Percentiles rank a stretch among this genome's conserved stretches.
These are phyloP conservation scores for Cartodere bifasciata DNA, from an alignment of 2,888 invertebrate genomes.

Conservation along the genomic window DNA sequence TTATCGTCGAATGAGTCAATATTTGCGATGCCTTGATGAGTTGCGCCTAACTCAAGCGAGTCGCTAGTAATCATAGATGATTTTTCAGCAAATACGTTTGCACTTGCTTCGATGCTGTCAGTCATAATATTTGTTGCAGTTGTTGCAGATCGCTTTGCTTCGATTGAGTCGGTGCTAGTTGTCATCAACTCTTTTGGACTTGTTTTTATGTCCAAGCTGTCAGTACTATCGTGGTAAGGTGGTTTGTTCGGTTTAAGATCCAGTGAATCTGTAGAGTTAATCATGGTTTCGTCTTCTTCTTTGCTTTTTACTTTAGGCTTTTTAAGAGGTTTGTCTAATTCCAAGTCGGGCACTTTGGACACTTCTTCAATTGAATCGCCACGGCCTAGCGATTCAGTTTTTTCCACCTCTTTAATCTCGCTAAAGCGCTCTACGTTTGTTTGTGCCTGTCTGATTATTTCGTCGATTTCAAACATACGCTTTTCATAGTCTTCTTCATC, in stretches of 20 bases:
- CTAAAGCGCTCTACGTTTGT: conserved; percentile 50
- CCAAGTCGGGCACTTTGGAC: conserved; percentile 40
- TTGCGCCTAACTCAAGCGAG: conserved; percentile 36
- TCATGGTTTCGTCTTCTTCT: conserved; percentile 39
- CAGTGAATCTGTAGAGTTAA: conserved; percentile 50
- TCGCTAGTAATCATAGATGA: conserved; percentile 39
- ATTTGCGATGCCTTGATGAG: conserved; percentile 23
- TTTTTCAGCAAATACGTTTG: no score
- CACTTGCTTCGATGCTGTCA: conserved; percentile 42
- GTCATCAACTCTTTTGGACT: conserved; percentile 41
- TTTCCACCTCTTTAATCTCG: conserved; percentile 43
- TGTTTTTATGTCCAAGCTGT: conserved; percentile 52
- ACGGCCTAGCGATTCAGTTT: conserved; percentile 39
- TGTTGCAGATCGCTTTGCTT: conserved; percentile 30
- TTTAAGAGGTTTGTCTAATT: conserved; percentile 34
- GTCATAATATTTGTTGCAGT: conserved; percentile 35
- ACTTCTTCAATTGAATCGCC: conserved; percentile 42
- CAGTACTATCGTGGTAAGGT: conserved; percentile 47
- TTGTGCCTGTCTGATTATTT: conserved; percentile 54
- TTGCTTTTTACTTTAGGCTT: conserved; percentile 33
- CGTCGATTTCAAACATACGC: conserved; percentile 54
- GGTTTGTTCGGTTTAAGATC: conserved; percentile 39
- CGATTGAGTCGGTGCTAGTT: conserved; percentile 45
- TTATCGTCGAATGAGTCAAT: conserved; percentile 38
- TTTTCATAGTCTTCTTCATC: conserved; percentile 49